A percentile compares a stretch with the other conserved stretches of the same genome.
Conservation (phyloP, 1,140 invertebrate species). For the Zaprionus capensis region DNA sequence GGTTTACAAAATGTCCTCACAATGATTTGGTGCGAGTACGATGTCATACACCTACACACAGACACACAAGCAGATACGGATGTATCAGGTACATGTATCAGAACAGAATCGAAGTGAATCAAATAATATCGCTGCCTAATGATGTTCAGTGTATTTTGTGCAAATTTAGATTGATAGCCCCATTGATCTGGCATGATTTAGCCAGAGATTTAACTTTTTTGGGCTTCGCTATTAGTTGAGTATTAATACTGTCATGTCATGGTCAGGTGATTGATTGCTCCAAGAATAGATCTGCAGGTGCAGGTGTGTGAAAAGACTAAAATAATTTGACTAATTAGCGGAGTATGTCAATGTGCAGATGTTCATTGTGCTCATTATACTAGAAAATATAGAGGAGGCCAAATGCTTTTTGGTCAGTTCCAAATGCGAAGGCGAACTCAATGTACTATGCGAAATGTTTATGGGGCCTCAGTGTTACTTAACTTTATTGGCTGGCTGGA, state of each 20-base stretch:
- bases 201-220: background rate
- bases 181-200: background rate
- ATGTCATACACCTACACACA: no score
- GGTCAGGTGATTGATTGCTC: constrained; percentile 54
- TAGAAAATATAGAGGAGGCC: background rate
- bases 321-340: constrained; percentile 65
- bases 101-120: background rate
- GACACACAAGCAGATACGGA: no score
- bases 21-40: background rate
- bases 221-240: constrained; percentile 28
- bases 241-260: constrained; percentile 6
- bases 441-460: background rate
- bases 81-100: background rate
- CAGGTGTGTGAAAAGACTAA: constrained; percentile 51
- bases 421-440: background rate
- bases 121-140: background rate
- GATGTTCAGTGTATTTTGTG: background rate
- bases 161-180: background rate
- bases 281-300: background rate
- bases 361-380: background rate
- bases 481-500: background rate
- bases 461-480: background rate
- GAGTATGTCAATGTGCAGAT: constrained; percentile 11
- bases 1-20: background rate
- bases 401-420: background rate